A percentile compares a stretch with the other conserved stretches of the same genome.
These are phyloP conservation scores for Phlogophora meticulosa DNA, from an alignment of 2,888 invertebrate genomes.

Conservation along the genomic window DNA sequence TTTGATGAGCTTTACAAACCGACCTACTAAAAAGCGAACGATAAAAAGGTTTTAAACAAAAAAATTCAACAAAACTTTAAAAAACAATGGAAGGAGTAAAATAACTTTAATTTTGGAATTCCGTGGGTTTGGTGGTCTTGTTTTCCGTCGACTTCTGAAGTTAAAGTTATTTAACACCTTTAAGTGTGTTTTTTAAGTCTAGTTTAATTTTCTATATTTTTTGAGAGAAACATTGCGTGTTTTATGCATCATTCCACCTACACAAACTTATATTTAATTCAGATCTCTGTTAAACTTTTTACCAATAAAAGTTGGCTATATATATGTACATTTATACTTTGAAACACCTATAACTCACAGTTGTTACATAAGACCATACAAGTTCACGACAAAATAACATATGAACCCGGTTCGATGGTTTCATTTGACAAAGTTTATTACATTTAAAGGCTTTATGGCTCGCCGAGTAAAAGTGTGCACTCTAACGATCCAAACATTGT, in stretches of 20 bases:
- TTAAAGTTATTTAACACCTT: too few species aligned
- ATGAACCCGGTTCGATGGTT: conserved; percentile 16
- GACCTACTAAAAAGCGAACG: too few species aligned
- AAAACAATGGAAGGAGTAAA: too few species aligned
- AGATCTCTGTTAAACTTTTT: background rate
- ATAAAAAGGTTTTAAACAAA: too few species aligned
- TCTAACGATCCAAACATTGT: conserved; percentile 59
- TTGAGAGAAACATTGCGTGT: background rate
- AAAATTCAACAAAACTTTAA: too few species aligned
- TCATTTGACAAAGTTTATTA: conserved; percentile 55
- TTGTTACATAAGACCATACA: background rate
- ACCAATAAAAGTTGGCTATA: rapidly evolving
- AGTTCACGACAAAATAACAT: conserved; percentile 18
- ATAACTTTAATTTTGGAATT: too few species aligned
- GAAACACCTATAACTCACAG: background rate
- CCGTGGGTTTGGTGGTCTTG: too few species aligned
- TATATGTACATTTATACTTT: background rate
- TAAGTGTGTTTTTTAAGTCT: too few species aligned
- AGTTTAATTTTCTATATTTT: background rate
- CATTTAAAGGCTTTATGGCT: conserved; percentile 52
- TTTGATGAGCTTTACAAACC: too few species aligned
- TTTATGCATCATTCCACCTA: background rate
- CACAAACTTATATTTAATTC: background rate
- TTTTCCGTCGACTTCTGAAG: too few species aligned
- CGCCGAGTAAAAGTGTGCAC: conserved; percentile 45